A percentile compares a stretch with the other conserved stretches of the same genome.
Conservation (phyloP, 2,797 vertebrate genomes). For the Rallus crepitans region DNA sequence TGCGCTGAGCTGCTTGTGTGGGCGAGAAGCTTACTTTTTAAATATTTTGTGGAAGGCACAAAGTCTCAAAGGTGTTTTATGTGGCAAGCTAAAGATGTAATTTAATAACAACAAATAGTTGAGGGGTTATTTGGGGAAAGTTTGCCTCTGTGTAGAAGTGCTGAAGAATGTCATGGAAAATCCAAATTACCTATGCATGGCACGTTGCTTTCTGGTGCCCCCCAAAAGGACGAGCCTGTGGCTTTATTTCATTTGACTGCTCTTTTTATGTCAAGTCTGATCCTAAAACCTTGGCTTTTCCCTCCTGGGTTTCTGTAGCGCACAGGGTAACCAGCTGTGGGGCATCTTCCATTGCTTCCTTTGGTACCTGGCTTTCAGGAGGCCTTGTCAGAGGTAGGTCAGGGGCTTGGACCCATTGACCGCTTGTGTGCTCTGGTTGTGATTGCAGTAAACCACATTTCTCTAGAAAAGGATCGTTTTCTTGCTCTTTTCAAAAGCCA, state of each 20-base stretch:
- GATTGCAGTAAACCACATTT: background rate
- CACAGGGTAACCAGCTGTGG: background rate
- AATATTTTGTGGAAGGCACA: constrained; percentile 1
- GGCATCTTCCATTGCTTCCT: background rate
- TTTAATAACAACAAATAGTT: constrained; percentile 34
- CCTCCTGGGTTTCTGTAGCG: background rate
- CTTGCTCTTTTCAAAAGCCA: background rate
- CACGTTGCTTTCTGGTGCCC: background rate
- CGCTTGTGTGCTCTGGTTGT: accelerated
- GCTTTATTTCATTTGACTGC: background rate
- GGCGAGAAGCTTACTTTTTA: background rate
- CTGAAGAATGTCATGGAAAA: background rate
- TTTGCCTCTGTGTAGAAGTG: background rate
- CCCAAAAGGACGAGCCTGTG: background rate
- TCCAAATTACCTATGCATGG: background rate
- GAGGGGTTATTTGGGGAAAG: constrained; percentile 11
- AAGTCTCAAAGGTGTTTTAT: constrained; percentile 36
- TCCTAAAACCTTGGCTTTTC: background rate
- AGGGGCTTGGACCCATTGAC: background rate
- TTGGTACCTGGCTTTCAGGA: background rate
- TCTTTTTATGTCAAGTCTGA: background rate
- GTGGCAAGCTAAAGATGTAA: constrained; percentile 45
- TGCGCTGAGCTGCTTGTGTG: constrained; percentile 44
- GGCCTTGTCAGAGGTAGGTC: background rate
- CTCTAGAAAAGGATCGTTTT: background rate